Evolutionary conservation across 2,797 vertebrate species (phyloP).

Genomic region (Spinibarbus caldwelli): DNA sequence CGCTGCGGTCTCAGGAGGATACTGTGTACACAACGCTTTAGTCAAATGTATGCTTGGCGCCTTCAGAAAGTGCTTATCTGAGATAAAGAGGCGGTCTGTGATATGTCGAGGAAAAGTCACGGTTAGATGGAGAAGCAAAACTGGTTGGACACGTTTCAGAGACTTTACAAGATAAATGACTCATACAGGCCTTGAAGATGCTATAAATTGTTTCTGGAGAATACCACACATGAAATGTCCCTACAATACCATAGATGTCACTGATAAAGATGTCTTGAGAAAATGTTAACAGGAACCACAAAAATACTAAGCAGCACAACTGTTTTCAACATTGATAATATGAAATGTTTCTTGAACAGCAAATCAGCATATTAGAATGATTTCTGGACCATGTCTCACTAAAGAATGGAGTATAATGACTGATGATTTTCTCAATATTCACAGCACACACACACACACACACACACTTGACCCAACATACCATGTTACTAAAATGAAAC

Average conservation of each 20-base stretch:
- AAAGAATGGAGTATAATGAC: no score
- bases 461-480: no score
- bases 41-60: conserved; percentile 17
- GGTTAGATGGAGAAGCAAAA: conserved; percentile 3
- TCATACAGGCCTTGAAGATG: conserved; percentile 21
- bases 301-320: background rate
- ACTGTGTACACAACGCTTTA: conserved; percentile 44
- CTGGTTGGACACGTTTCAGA: background rate
- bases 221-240: background rate
- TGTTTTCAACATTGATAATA: background rate
- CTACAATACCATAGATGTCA: conserved; percentile 8
- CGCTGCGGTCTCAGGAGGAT: conserved; percentile 44
- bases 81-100: conserved; percentile 24
- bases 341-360: background rate
- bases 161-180: conserved; percentile 21
- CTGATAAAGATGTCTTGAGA: background rate
- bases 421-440: no score
- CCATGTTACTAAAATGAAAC: no score
- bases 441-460: no score
- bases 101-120: background rate
- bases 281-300: background rate
- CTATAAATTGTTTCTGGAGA: background rate
- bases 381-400: background rate
- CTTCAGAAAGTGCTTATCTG: conserved; percentile 25
- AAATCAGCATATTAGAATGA: background rate